Base-by-base conservation (phyloP, 2,888 invertebrate species). In the Macaria liturata region DNA sequence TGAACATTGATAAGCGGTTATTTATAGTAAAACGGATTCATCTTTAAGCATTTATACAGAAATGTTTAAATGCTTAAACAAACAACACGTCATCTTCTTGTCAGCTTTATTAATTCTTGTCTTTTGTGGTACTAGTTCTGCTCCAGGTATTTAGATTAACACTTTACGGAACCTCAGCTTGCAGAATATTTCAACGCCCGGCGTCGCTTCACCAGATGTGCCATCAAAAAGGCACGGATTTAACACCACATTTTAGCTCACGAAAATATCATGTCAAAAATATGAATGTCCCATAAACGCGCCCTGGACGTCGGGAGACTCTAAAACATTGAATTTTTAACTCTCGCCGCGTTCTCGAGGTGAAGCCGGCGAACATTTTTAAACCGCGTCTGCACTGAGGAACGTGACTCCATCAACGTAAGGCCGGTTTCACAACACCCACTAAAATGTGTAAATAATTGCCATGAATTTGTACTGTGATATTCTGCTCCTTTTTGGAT, bases 251-350 rank as follows among this genome's bases (percentile, higher is more conserved):
- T 56, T 56, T 49, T 40, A 31, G 4, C 46, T 40, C 32, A 8
- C 31, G 39, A 45, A 58, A 48, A 54, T 58, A 60, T 54, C 53
- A 56, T 64, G 64, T 64, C 59, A 69, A 70, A 69, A 68, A 75
- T 70, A 62, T 56, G 62, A 62, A 62, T 37, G 50, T 44, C 50
- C 43, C 54, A 50, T 54, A 69, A 68, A 68, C 68, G 68, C 65
- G 62, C 66, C 61, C 58, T 61, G 57, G 66, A 70, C 71, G 75
- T 70, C 67, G 63, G 64, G 63, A 55, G 72, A 68, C 68, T 59
- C 57, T 61, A 69, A 72, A 75, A 78, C 77, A 83, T 84, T 82
- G 80, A 83, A 83, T 84, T 83, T 82, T 84, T 84, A 82, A 81
- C 75, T 72, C 70, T 68, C 68, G 69, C 61, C 66, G 72, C 69